Conservation (phyloP, 2,888 invertebrate species). For the Hanleya hanleyi region DNA sequence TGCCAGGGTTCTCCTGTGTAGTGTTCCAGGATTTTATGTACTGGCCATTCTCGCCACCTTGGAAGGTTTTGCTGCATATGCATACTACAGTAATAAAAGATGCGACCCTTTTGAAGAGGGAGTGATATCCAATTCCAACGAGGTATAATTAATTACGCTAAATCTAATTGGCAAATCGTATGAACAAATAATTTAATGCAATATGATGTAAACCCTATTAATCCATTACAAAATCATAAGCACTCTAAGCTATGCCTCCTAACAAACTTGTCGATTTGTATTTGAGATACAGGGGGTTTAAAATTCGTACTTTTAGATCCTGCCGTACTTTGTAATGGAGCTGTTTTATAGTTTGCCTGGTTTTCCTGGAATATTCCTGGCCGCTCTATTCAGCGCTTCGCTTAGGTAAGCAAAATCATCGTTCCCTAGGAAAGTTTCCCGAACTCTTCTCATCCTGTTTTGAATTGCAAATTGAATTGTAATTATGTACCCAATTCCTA, state of each 20-base stretch:
- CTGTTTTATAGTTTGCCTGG: conserved; percentile 41
- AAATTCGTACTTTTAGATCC: conserved; percentile 38
- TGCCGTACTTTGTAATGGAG: conserved; percentile 48
- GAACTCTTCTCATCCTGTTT: no score
- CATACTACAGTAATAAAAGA: conserved; percentile 41
- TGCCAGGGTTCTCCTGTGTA: conserved; percentile 42
- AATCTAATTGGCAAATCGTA: no score
- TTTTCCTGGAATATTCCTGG: conserved; percentile 48
- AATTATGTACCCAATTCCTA: no score
- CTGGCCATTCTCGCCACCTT: conserved; percentile 39
- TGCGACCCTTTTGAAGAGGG: conserved; percentile 51
- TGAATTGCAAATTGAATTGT: no score
- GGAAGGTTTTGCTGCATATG: conserved; percentile 48
- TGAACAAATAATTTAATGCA: no score
- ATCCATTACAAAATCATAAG: no score
- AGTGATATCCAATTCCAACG: conserved; percentile 47
- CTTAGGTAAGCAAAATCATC: conserved; percentile 20
- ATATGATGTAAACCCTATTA: no score
- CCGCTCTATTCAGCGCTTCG: conserved; percentile 49
- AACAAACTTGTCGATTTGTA: no score
- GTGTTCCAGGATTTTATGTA: conserved; percentile 38
- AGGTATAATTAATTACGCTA: no score
- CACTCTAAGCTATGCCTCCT: no score
- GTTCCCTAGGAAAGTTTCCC: no score
- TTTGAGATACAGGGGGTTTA: no score